Conservation (phyloP, 2,888 invertebrate genomes). For the Volucella bombylans region DNA sequence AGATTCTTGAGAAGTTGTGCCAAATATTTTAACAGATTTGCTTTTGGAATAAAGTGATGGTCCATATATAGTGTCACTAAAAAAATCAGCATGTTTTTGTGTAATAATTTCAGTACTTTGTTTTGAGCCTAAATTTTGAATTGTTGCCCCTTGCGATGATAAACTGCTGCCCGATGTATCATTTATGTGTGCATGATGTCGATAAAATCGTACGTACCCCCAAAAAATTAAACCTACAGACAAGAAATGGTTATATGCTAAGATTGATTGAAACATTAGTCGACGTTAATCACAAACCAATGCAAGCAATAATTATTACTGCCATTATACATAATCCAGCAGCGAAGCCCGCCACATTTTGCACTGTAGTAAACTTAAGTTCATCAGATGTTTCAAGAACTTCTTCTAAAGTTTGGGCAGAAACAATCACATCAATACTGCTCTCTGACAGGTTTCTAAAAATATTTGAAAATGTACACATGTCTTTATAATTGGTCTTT, state of each 20-base stretch:
- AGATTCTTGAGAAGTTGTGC: conserved; percentile 57
- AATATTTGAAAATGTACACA: not conserved
- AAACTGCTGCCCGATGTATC: not conserved
- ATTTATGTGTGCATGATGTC: not conserved
- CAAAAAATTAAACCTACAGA: conserved; percentile 35
- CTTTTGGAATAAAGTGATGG: conserved; percentile 45
- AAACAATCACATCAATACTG: not conserved
- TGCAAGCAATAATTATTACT: conserved; percentile 50
- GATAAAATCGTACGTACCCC: not conserved
- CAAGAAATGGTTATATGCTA: not conserved
- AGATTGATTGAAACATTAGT: not conserved
- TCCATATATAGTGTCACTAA: conserved; percentile 5
- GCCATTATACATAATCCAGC: conserved; percentile 65
- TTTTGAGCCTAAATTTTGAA: conserved; percentile 48
- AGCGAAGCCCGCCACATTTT: conserved; percentile 59
- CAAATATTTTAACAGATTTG: conserved; percentile 45
- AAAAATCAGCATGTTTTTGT: conserved; percentile 15
- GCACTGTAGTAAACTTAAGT: not conserved
- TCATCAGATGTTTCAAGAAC: not conserved
- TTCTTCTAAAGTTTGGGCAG: conserved; percentile 27
- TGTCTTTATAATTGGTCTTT: not conserved
- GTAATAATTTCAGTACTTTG: conserved; percentile 21
- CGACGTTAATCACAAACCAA: conserved; percentile 55
- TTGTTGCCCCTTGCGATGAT: not conserved
- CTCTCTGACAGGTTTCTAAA: conserved; percentile 28